Evolutionary conservation across 2,113 vertebrate species (phyloP), one percentile per base, ranked within the genome.

Genomic region (Mystacornis crossleyi): DNA sequence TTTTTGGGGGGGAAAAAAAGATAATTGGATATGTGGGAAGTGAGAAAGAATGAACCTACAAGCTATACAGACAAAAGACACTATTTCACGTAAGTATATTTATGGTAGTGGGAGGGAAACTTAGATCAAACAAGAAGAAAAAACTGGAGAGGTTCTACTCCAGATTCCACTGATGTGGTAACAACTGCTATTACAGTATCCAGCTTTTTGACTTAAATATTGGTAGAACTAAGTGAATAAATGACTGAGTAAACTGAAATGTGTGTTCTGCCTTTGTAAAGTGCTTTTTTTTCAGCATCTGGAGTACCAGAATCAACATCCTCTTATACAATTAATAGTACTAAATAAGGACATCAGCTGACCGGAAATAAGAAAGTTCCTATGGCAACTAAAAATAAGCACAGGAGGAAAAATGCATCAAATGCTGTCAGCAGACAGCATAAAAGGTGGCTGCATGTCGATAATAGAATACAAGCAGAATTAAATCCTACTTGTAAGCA

Each of bases 351-450:
- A 40, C 80, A 90, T 95, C 96, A 94, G 88, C 90, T 96, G 96
- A 96, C 96, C 89, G 96, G 96, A 96, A 96, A 94, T 93, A 95
- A 90, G 90, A 88, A 97, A 97, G 96, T 97, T 97, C 96, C 95
- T 96, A 97, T 97, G 96, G 96, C 95, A 97, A 97, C 96, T 96
- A 90, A 96, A 97, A 96, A 96, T 95, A 96, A 94, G 93, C 92
- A 90, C 53, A 57, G 88, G 82, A 86, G 96, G 85, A 90, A 96
- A 89, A 97, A 86, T 4, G 11, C 90, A 81, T 93, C 82, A 81
- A 89, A 57, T 57, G 36, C 83, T 95, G 88, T 84, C 93, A 89
- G 79, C 47, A 87, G 88, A 81, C 82, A 90, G 53, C 67, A 73
- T 67, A 55, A 96, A 94, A 94, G 42, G 67, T 4, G 3, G 28